Conservation (phyloP, 23 tunicate species). For the Ascidia mentula region DNA sequence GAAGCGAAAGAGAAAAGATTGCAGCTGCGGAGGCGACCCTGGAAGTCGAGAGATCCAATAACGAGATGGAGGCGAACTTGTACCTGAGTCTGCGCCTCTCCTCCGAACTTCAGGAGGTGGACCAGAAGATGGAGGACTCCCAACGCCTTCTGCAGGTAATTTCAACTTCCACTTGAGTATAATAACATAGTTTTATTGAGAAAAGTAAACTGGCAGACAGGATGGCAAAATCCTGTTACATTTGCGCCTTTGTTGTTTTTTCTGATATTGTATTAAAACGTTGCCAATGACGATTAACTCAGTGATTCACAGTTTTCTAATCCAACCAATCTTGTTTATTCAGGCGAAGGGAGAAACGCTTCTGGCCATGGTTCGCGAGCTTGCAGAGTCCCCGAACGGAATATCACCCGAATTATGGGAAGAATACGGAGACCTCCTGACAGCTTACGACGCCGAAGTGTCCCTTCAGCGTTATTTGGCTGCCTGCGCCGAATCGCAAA, state of each 20-base stretch:
- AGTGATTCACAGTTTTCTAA: no score
- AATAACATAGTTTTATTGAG: no score
- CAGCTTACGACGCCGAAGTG: slow-evolving; percentile 64
- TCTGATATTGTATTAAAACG: no score
- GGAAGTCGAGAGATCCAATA: slow-evolving; percentile 39
- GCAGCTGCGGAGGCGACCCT: slow-evolving; percentile 19
- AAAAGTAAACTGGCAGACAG: no score
- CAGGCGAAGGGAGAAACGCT: slow-evolving; percentile 75
- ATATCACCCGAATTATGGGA: slow-evolving; percentile 77
- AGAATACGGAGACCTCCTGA: slow-evolving; percentile 80
- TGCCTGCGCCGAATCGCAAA: slow-evolving; percentile 29
- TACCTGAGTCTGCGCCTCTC: slow-evolving; percentile 57
- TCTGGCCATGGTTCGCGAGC: slow-evolving; percentile 64
- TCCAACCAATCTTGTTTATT: background rate
- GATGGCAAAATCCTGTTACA: no score
- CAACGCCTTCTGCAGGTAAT: slow-evolving; percentile 40
- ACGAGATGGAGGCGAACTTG: slow-evolving; percentile 75
- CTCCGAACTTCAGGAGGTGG: slow-evolving; percentile 73
- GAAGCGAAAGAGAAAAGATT: background rate
- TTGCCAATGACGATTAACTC: no score
- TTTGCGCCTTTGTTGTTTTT: no score
- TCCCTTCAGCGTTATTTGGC: slow-evolving; percentile 23
- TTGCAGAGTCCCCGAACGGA: slow-evolving; percentile 80
- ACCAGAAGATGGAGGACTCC: slow-evolving; percentile 24
- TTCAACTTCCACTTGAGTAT: no score